Evolutionary conservation across 2,113 vertebrate genomes (phyloP), one percentile per base, ranked within the genome.

Genomic region (Hyperopisus bebe): DNA sequence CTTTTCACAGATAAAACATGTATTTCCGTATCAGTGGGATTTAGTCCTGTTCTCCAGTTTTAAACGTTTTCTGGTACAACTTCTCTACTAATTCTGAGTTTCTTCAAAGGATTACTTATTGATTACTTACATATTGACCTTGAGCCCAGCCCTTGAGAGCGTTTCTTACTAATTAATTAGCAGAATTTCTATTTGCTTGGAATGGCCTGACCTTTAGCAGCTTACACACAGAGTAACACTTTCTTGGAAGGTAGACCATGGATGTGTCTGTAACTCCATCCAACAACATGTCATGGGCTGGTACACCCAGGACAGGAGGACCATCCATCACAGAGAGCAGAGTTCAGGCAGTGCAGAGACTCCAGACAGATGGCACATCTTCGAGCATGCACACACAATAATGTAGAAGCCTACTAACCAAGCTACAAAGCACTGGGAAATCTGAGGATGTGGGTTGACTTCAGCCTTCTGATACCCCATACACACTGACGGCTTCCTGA

Each of bases 401-500:
- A 80, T 42, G 35, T 42, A 17, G 3, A 80, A 84, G 9, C 82
- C 82, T 47, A 5, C 21, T 46, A 46, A 84, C 19, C 19, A 47
- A 39, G 39, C 7, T 84, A n/a, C 24, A 84, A 44, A 84, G 6
- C 82, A 46, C 82, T 21, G 39, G 44, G 44, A 84, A 84, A 44
- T 47, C 42, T 47, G 82, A 47, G 82, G 24, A 46, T 46, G 39
- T 9, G 44, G 82, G 44, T 31, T 24, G 89, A 80, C 31, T 87
- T 82, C 13, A 31, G 8, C 82, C 24, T 3, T 53, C 47, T 35
- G 51, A 88, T 50, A 46, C 17, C 50, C 19, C 7, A 5, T 19
- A 44, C 47, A 47, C 27, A 48, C 53, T 86, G 58, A 87, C 27
- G 80, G 86, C 89, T 90, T 90, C 90, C 80, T 90, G 90, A 89